Evolutionary conservation across 1,140 invertebrate genomes (phyloP).

Genomic region (Neodiprion fabricii): DNA sequence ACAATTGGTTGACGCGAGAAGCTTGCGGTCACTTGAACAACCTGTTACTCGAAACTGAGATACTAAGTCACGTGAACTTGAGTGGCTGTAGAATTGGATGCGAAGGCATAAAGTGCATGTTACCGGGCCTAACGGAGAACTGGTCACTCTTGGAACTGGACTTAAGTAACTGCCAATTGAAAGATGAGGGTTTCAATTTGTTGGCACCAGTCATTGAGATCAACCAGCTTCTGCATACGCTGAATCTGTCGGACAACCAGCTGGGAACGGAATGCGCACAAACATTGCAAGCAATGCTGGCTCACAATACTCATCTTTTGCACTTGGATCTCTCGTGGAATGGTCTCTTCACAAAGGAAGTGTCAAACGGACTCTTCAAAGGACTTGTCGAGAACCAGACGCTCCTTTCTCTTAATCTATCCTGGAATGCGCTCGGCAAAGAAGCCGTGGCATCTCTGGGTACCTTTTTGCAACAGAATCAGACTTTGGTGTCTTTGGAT

Average conservation of each 20-base stretch:
- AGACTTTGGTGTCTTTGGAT: slow-evolving; percentile 36
- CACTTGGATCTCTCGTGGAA: slow-evolving; percentile 62
- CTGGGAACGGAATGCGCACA: slow-evolving; percentile 41
- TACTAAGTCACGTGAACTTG: slow-evolving; percentile 50
- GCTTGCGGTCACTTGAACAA: slow-evolving; percentile 57
- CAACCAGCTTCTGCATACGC: slow-evolving; percentile 36
- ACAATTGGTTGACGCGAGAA: slow-evolving; percentile 53
- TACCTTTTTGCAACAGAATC: slow-evolving; percentile 31
- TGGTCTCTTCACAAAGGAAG: slow-evolving; percentile 37
- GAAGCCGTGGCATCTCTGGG: slow-evolving; percentile 34
- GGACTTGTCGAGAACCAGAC: slow-evolving; percentile 40
- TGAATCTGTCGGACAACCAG: slow-evolving; percentile 56
- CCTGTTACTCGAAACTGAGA: slow-evolving; percentile 48
- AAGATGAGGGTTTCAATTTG: slow-evolving; percentile 51
- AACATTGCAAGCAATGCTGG: slow-evolving; percentile 38
- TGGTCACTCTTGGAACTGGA: slow-evolving; percentile 48
- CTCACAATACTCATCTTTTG: slow-evolving; percentile 44
- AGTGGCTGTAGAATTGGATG: slow-evolving; percentile 56
- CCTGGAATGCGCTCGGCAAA: slow-evolving; percentile 51
- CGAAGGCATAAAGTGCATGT: slow-evolving; percentile 45
- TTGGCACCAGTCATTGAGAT: slow-evolving; percentile 34
- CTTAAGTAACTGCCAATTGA: slow-evolving; percentile 55
- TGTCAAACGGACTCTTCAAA: slow-evolving; percentile 43
- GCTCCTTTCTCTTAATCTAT: slow-evolving; percentile 48
- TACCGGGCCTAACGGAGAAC: slow-evolving; percentile 42